These are phyloP conservation scores for Salvelinus namaycush DNA, from an alignment of 2,113 vertebrate species.

Conservation along the genomic window DNA sequence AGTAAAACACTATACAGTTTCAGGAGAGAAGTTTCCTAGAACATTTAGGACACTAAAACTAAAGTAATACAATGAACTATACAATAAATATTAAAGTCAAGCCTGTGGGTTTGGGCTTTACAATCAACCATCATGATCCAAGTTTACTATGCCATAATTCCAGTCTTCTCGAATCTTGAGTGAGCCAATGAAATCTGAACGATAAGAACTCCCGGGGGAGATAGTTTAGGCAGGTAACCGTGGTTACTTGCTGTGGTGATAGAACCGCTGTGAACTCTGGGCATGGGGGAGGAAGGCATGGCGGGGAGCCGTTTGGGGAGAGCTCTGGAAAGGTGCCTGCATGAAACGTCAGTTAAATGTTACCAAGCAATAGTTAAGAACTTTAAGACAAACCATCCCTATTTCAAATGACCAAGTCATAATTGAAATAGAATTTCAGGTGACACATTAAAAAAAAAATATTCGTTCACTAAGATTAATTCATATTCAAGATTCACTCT, in stretches of 20 bases:
- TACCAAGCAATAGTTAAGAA: background rate
- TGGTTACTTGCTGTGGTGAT: slow-evolving; percentile 80
- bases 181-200: background rate
- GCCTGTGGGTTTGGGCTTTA: background rate
- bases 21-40: background rate
- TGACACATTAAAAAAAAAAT: too few species aligned
- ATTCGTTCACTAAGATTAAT: too few species aligned
- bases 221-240: background rate
- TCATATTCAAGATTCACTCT: too few species aligned
- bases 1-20: background rate
- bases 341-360: background rate
- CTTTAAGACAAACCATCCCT: background rate
- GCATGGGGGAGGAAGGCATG: slow-evolving; percentile 84
- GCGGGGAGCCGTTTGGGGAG: slow-evolving; percentile 79
- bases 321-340: slow-evolving; percentile 81
- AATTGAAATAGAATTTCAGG: too few species aligned
- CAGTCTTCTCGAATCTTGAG: background rate
- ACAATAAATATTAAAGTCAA: slow-evolving; percentile 17
- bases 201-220: background rate
- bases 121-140: slow-evolving; percentile 5
- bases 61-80: slow-evolving; percentile 9
- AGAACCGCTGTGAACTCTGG: slow-evolving; percentile 84
- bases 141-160: background rate
- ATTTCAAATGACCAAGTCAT: too few species aligned
- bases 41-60: background rate